Percentiles rank a stretch among this genome's conserved stretches.
phyloP scores from a whole-genome alignment of 1,140 invertebrate genomes.

The Laodelphax striatellus region DNA sequence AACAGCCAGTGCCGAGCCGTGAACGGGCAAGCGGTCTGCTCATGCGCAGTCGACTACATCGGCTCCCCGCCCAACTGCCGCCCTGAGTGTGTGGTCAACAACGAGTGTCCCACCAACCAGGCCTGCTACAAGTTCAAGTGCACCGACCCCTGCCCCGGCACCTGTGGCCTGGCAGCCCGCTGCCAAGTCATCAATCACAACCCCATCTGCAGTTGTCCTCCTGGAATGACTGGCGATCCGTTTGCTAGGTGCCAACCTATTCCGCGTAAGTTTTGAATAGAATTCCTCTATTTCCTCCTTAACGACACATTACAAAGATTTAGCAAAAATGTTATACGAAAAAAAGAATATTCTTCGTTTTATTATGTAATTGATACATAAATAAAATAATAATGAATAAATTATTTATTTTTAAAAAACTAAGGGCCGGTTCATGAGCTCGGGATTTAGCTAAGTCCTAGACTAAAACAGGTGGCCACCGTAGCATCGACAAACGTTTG shows the following conservation, averaged over 20 bases:
- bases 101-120: slow-evolving; percentile 53
- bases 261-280: slow-evolving; percentile 21
- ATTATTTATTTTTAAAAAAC: too few relatives aligned
- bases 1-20: slow-evolving; percentile 54
- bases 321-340: too few relatives aligned
- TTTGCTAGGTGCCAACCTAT: slow-evolving; percentile 29
- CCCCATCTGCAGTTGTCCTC: slow-evolving; percentile 34
- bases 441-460: too few relatives aligned
- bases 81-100: slow-evolving; percentile 64
- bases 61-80: slow-evolving; percentile 61
- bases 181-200: slow-evolving; percentile 41
- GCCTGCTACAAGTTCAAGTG: slow-evolving; percentile 47
- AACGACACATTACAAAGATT: too few relatives aligned
- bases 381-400: too few relatives aligned
- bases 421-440: too few relatives aligned
- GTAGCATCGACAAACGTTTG: too few relatives aligned
- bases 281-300: too few relatives aligned
- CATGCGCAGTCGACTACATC: slow-evolving; percentile 54
- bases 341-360: too few relatives aligned
- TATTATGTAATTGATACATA: too few relatives aligned
- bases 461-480: too few relatives aligned
- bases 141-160: slow-evolving; percentile 43
- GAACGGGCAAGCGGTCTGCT: slow-evolving; percentile 52
- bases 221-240: slow-evolving; percentile 35
- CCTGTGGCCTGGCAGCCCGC: slow-evolving; percentile 40